These are phyloP conservation scores for Lerista edwardsae DNA, from an alignment of 2,797 vertebrate genomes.

Conservation along the genomic window DNA sequence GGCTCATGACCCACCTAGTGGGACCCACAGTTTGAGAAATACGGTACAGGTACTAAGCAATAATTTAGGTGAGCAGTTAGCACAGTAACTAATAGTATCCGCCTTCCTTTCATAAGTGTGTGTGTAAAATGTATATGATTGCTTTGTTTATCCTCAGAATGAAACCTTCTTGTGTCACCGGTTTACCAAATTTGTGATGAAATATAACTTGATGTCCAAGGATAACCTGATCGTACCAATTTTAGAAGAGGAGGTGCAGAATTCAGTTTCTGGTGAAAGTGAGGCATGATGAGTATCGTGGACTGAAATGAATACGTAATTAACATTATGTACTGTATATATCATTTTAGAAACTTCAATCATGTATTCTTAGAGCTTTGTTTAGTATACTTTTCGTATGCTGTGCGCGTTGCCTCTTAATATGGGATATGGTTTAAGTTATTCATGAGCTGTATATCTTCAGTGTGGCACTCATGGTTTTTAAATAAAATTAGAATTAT, in stretches of 20 bases:
- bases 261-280: conserved; percentile 88
- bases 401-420: conserved; percentile 79
- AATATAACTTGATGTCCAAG: conserved; percentile 99
- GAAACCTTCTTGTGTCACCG: conserved; percentile 99
- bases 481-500: conserved; percentile 81
- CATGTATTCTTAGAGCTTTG: conserved; percentile 78
- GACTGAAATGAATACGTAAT: conserved; percentile 67
- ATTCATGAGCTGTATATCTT: conserved; percentile 81
- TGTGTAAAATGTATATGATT: background rate
- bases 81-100: background rate
- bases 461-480: conserved; percentile 80
- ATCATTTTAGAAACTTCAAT: conserved; percentile 82
- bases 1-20: no score
- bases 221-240: conserved; percentile 99
- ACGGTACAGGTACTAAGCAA: no score
- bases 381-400: conserved; percentile 81
- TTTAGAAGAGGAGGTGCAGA: conserved; percentile 94
- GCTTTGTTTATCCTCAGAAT: conserved; percentile 81
- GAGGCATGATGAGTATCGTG: conserved; percentile 85
- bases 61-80: background rate
- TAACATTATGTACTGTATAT: conserved; percentile 80
- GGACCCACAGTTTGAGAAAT: no score
- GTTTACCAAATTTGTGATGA: conserved; percentile 99
- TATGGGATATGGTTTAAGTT: conserved; percentile 80
- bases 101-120: background rate